These are phyloP conservation scores for Epirrhoe alternata DNA, from an alignment of 2,888 invertebrate genomes.

Conservation along the genomic window DNA sequence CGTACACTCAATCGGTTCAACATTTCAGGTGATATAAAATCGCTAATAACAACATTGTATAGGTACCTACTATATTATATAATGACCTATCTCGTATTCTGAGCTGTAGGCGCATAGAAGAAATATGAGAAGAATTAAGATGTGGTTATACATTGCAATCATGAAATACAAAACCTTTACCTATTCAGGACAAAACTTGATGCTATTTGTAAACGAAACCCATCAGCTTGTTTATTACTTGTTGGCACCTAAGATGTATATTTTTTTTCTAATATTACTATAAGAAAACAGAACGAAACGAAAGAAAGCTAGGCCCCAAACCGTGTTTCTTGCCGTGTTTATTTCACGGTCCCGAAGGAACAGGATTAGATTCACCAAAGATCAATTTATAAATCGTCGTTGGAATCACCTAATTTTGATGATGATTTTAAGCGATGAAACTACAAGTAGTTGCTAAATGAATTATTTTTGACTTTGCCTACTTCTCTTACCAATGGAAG, in stretches of 20 bases:
- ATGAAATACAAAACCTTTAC: conserved; percentile 21
- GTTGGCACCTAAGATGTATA: background rate
- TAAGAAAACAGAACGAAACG: too few species aligned
- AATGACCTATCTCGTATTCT: conserved; percentile 7
- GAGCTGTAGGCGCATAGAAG: background rate
- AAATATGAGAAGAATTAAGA: conserved; percentile 12
- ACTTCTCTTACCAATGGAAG: too few species aligned
- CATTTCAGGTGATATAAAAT: background rate
- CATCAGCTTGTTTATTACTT: background rate
- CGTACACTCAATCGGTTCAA: background rate
- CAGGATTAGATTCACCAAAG: too few species aligned
- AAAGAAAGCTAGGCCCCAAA: too few species aligned
- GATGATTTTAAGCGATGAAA: too few species aligned
- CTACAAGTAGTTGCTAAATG: too few species aligned
- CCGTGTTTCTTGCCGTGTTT: too few species aligned
- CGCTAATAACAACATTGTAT: background rate
- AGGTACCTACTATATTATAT: background rate
- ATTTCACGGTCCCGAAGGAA: too few species aligned
- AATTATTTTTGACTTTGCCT: too few species aligned
- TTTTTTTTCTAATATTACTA: background rate
- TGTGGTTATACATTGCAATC: conserved; percentile 9
- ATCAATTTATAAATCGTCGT: too few species aligned
- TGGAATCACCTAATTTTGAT: too few species aligned
- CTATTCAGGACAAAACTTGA: conserved; percentile 9
- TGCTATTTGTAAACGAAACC: background rate